A percentile compares a stretch with the other conserved stretches of the same genome.
phyloP scores from a whole-genome alignment of 2,113 vertebrate species.

The Suncus etruscus region DNA sequence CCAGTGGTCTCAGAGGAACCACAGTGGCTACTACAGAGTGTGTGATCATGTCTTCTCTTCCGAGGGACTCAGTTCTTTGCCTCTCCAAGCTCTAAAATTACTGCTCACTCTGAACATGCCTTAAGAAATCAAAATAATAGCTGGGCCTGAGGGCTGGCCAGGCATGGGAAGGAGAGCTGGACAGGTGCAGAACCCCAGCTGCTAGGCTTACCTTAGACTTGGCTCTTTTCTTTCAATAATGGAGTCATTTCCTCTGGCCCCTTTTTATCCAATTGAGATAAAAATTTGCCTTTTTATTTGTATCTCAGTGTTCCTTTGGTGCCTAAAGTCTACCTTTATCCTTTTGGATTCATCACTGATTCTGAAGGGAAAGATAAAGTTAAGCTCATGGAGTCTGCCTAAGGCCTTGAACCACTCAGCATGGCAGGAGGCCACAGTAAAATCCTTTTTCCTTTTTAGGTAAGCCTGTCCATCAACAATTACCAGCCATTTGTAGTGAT shows the following conservation, averaged over 20 bases:
- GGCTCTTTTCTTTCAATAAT: conserved; percentile 74
- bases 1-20: not conserved
- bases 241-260: conserved; percentile 81
- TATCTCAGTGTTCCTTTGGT: conserved; percentile 70
- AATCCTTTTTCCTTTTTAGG: conserved; percentile 69
- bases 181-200: conserved; percentile 81
- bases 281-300: conserved; percentile 77
- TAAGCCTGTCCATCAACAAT: conserved; percentile 72
- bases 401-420: conserved; percentile 51
- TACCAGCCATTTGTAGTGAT: conserved; percentile 64
- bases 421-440: conserved; percentile 66
- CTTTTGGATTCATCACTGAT: conserved; percentile 70
- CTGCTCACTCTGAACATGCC: not conserved
- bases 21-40: not conserved
- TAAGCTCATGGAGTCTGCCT: conserved; percentile 71
- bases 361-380: conserved; percentile 77
- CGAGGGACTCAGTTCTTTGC: not conserved
- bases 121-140: conserved; percentile 52
- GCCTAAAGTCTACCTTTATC: conserved; percentile 76
- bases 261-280: conserved; percentile 79
- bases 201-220: conserved; percentile 76
- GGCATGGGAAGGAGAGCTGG: conserved; percentile 58
- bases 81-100: not conserved
- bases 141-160: not conserved
- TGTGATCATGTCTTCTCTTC: not conserved